phyloP scores from a whole-genome alignment of 2,888 invertebrate species.

The Leptopterna dolabrata region DNA sequence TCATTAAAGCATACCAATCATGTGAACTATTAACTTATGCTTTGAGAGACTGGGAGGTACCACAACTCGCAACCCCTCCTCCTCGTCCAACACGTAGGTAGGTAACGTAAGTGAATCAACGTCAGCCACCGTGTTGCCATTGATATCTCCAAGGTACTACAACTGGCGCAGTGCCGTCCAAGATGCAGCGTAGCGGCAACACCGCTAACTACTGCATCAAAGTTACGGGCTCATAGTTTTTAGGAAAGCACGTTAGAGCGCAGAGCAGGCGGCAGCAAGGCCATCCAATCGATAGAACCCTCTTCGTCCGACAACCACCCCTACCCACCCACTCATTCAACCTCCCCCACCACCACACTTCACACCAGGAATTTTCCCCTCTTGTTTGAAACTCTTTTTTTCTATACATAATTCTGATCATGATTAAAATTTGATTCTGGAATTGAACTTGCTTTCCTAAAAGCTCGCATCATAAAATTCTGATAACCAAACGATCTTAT shows the following conservation, averaged over 20 bases:
- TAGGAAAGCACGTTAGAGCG: slow-evolving; percentile 60
- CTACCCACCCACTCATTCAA: not conserved
- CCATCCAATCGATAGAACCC: slow-evolving; percentile 54
- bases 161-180: not conserved
- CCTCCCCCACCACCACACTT: not conserved
- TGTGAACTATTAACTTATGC: too few species aligned
- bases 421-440: not conserved
- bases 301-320: not conserved
- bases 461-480: not conserved
- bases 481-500: not conserved
- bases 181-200: not conserved
- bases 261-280: slow-evolving; percentile 58
- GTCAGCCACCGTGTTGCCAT: not conserved
- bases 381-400: slow-evolving; percentile 15
- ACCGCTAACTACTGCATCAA: not conserved
- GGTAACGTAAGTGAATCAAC: not conserved
- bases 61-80: not conserved
- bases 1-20: too few species aligned
- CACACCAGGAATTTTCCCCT: slow-evolving; percentile 15
- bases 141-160: not conserved
- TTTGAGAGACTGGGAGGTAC: not conserved
- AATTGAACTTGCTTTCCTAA: slow-evolving; percentile 20
- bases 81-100: not conserved
- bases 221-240: slow-evolving; percentile 48
- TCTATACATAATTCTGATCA: slow-evolving; percentile 22